Conservation (phyloP, 2,888 invertebrate genomes). For the Liodrosophila aerea region DNA sequence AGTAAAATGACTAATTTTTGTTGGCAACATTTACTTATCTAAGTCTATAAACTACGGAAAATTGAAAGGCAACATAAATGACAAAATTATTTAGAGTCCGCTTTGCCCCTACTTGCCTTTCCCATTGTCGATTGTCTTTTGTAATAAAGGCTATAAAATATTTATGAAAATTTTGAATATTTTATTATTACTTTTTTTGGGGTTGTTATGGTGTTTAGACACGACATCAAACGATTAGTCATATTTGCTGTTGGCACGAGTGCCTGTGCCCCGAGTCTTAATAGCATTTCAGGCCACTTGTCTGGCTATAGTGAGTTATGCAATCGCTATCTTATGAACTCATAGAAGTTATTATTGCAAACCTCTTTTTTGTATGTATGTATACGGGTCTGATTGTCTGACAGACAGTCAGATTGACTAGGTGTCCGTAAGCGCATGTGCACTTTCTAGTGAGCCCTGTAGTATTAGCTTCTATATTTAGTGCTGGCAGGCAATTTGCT, state of each 20-base stretch:
- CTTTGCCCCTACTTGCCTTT: background rate
- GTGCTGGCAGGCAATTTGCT: conserved; percentile 34
- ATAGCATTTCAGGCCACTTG: background rate
- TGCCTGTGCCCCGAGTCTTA: conserved; percentile 1
- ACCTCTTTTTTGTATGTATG: background rate
- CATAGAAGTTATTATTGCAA: background rate
- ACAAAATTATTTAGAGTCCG: background rate
- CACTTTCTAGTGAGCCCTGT: conserved; percentile 21
- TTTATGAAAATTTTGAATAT: conserved; percentile 45
- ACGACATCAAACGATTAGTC: conserved; percentile 61
- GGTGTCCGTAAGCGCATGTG: conserved; percentile 47
- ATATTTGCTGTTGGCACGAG: conserved; percentile 26
- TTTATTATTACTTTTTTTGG: conserved; percentile 2
- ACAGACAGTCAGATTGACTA: conserved; percentile 1
- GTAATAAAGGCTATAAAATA: conserved; percentile 30
- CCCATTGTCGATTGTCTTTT: conserved; percentile 21
- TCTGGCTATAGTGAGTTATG: conserved; percentile 45
- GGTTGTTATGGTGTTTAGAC: conserved; percentile 48
- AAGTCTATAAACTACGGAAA: conserved; percentile 3
- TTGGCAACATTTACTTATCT: conserved; percentile 6
- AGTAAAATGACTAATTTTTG: background rate
- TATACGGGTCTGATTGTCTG: background rate
- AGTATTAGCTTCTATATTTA: conserved; percentile 47
- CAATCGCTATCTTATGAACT: conserved; percentile 24
- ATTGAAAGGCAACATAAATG: conserved; percentile 23